Percentiles rank a stretch among this genome's conserved stretches.
phyloP scores from a whole-genome alignment of 1,140 invertebrate species.

The Bombus terrestris region DNA sequence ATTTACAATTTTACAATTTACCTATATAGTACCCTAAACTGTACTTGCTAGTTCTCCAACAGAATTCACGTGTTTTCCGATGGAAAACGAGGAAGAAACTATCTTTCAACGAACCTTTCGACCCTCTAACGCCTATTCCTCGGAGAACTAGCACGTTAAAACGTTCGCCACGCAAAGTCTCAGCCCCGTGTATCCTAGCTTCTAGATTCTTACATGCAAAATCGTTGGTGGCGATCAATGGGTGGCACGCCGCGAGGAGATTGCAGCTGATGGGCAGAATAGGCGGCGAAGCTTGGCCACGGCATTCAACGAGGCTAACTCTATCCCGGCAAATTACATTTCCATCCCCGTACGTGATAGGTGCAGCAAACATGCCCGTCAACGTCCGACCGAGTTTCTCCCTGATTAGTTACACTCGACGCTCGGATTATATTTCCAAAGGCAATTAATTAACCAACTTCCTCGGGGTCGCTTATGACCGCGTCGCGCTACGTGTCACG shows the following conservation, averaged over 20 bases:
- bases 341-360: constrained; percentile 73
- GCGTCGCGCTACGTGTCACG: constrained; percentile 25
- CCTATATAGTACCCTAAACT: background rate
- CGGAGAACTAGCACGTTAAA: background rate
- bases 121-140: background rate
- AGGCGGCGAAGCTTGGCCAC: constrained; percentile 64
- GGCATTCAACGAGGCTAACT: constrained; percentile 72
- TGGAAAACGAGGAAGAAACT: background rate
- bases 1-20: no score
- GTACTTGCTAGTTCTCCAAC: background rate
- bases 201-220: constrained; percentile 63
- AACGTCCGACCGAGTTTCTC: constrained; percentile 71
- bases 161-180: constrained; percentile 27
- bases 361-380: constrained; percentile 72
- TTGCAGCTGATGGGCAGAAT: constrained; percentile 42
- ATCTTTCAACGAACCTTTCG: background rate
- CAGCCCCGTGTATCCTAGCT: background rate
- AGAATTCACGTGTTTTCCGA: background rate
- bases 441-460: constrained; percentile 73
- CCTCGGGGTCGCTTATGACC: constrained; percentile 51
- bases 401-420: constrained; percentile 70
- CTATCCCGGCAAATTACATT: constrained; percentile 73
- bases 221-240: constrained; percentile 66
- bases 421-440: constrained; percentile 71
- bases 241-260: constrained; percentile 49